Evolutionary conservation across 1,140 invertebrate species (phyloP).

Genomic region (Subanguina moxae): DNA sequence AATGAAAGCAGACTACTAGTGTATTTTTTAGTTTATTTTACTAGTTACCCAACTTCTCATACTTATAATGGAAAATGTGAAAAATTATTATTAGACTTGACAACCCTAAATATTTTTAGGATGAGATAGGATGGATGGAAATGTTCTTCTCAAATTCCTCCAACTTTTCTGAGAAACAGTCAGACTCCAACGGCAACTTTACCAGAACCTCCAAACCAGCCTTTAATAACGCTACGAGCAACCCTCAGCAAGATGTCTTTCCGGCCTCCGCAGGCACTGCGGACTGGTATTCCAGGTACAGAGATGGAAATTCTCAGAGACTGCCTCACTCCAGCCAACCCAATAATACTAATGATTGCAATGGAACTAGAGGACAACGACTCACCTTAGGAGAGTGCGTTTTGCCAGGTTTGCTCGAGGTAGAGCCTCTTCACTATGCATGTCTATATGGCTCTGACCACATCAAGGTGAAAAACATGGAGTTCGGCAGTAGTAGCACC

Average conservation of each 20-base stretch:
- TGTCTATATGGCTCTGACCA: slow-evolving; percentile 3
- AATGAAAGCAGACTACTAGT: too few relatives aligned
- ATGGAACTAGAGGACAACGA: background rate
- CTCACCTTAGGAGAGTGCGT: background rate
- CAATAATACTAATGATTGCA: too few relatives aligned
- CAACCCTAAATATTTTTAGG: too few relatives aligned
- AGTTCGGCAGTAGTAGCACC: background rate
- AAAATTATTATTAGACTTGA: too few relatives aligned
- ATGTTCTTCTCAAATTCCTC: background rate
- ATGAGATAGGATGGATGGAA: background rate
- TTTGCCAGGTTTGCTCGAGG: slow-evolving; percentile 2
- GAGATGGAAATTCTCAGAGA: background rate
- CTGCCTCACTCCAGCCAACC: too few relatives aligned
- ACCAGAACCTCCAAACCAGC: too few relatives aligned
- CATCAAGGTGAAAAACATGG: background rate
- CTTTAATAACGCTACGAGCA: background rate
- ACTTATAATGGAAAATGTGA: too few relatives aligned
- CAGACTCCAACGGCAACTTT: too few relatives aligned
- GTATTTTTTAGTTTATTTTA: too few relatives aligned
- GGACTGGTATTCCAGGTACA: background rate
- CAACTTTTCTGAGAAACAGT: background rate
- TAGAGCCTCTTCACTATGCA: background rate
- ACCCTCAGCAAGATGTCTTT: background rate
- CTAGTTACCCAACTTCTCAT: too few relatives aligned
- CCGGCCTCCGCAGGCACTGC: background rate